phyloP scores from a whole-genome alignment of 2,113 vertebrate species.

The Clarias batrachus region DNA sequence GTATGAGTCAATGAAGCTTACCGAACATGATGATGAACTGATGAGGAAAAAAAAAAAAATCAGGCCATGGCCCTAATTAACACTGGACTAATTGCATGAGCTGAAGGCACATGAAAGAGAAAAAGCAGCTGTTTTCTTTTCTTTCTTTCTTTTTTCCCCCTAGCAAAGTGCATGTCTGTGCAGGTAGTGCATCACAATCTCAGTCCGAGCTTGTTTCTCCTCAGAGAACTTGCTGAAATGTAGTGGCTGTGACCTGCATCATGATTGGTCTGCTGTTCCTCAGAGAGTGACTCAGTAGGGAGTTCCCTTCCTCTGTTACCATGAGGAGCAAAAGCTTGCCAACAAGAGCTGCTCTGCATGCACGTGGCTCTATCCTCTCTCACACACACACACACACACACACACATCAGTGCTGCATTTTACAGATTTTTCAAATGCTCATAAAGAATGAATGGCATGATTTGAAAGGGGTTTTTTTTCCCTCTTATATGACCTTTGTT shows the following conservation, averaged over 20 bases:
- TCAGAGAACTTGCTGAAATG: slow-evolving; percentile 42
- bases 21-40: neutral
- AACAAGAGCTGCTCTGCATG: slow-evolving; percentile 1
- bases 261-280: slow-evolving; percentile 68
- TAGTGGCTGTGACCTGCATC: slow-evolving; percentile 61
- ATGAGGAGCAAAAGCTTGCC: slow-evolving; percentile 63
- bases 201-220: slow-evolving; percentile 28
- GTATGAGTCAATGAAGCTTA: neutral
- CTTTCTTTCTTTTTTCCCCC: neutral
- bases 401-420: neutral
- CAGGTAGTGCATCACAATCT: slow-evolving; percentile 38
- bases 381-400: neutral
- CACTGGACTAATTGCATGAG: slow-evolving; percentile 31
- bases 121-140: slow-evolving; percentile 5
- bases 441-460: neutral
- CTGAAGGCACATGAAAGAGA: neutral
- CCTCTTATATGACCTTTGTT: neutral
- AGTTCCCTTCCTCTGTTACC: slow-evolving; percentile 71
- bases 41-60: neutral
- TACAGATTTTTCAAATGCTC: neutral
- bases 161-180: slow-evolving; percentile 30
- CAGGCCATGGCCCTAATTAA: slow-evolving; percentile 31
- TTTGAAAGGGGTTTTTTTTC: neutral
- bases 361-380: neutral
- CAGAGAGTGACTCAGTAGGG: slow-evolving; percentile 68